Evolutionary conservation across 2,888 invertebrate genomes (phyloP), one percentile per base, ranked within the genome.

Genomic region (Xestia rhomboidea): DNA sequence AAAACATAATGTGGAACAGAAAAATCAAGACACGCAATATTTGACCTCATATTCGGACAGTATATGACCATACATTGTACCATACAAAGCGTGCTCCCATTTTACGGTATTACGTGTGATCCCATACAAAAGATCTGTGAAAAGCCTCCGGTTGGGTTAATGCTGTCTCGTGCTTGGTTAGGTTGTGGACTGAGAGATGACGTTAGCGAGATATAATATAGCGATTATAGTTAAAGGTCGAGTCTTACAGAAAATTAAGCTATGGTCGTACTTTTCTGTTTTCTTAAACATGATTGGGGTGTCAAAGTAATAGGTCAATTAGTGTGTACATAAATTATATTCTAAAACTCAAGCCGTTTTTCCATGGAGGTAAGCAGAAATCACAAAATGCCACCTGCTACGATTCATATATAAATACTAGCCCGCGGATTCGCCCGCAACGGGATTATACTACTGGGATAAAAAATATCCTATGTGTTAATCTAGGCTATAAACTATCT

Each of bases 61-160:
- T 79, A 46, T 83, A 79, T 84, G 83, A 73, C 79, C 83, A 77
- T 5, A 13, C 38, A 44, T 84, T 84, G 66, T 72, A 30, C 24
- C 27, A 60, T 49, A 63, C 72, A 79, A 79, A 85, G 62, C 46
- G 11, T 66, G 83, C 74, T 68, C 86, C 73, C 86, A 38, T 83
- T 84, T 51, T 49, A 13, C 24, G 34, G n/a, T 69, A 30, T 60
- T 76, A 68, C 70, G 72, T 70, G 67, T 77, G 68, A 79, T 73
- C 41, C 62, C 49, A 63, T 83, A 86, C 84, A 86, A 86, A 63
- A 68, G 70, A 34, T 63, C 13, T 27, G 38, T 69, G 49, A 38
- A 60, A 72, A 77, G 64, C 41, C 46, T 49, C 21, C 5, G 15
- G 24, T 67, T 60, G 18, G 51, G 8, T 71, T 71, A 68, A 77